These are phyloP conservation scores for Agelas oroides DNA, from an alignment of 37 sponge, comb jelly and placozoan species.

Conservation along the genomic window DNA sequence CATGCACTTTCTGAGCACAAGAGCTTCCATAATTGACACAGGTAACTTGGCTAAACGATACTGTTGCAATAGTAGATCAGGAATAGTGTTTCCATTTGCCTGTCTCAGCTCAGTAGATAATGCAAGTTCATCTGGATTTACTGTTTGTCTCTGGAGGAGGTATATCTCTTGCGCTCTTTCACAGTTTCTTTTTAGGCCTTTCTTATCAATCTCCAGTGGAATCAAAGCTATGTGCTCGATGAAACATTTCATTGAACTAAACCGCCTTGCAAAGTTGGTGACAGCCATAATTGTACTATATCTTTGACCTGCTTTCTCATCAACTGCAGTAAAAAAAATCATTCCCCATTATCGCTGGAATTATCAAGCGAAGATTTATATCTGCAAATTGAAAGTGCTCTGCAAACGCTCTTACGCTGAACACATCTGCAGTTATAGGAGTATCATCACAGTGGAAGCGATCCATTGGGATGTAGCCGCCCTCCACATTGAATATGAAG, in stretches of 20 bases:
- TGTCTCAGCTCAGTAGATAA: slow-evolving; percentile 13
- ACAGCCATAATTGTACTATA: background rate
- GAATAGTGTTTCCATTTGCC: background rate
- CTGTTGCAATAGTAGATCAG: slow-evolving; percentile 34
- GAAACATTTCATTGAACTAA: too few relatives aligned
- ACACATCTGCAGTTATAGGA: slow-evolving; percentile 59
- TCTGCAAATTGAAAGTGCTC: slow-evolving; percentile 16
- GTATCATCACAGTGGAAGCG: slow-evolving; percentile 45
- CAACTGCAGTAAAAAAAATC: slow-evolving; percentile 50
- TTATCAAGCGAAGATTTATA: slow-evolving; percentile 28
- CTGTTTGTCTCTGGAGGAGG: too few relatives aligned
- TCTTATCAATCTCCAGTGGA: background rate
- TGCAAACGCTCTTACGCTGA: slow-evolving; percentile 22
- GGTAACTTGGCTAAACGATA: slow-evolving; percentile 28
- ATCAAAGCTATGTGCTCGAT: too few relatives aligned
- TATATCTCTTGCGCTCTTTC: too few relatives aligned
- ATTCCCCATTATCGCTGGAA: slow-evolving; percentile 75
- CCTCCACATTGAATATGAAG: slow-evolving; percentile 65
- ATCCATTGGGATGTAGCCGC: slow-evolving; percentile 74
- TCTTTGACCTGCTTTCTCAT: background rate
- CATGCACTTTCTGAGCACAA: slow-evolving; percentile 3
- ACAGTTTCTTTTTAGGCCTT: too few relatives aligned
- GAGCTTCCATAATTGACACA: slow-evolving; percentile 6
- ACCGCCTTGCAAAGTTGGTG: too few relatives aligned
- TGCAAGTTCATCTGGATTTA: too few relatives aligned